Evolutionary conservation across 2,888 invertebrate species (phyloP), one percentile per base, ranked within the genome.

Genomic region (Spilosoma lubricipeda): DNA sequence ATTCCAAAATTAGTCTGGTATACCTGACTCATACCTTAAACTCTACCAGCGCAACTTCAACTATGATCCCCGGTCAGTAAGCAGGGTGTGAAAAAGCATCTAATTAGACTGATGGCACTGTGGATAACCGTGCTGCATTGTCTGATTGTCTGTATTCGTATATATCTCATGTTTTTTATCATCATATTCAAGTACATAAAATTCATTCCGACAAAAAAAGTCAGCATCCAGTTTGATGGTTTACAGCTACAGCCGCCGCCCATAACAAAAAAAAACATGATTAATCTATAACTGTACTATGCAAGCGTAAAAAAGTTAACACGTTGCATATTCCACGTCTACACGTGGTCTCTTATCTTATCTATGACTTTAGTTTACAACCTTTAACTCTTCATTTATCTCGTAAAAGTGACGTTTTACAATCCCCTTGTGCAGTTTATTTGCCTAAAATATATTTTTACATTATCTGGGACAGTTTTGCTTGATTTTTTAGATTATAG

Each of bases 291-390:
- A 70, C 59, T 42, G 59, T 59, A 65, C n/a, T 36, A 59, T 48
- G 42, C 72, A 72, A 67, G 45, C 30, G n/a, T 45, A 45, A 81
- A 87, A 90, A 89, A 84, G 77, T 70, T 83, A 85, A 90, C 89
- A 89, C 76, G 77, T 89, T 88, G 88, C 92, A 91, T 90, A 86
- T 85, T 84, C 77, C 74, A 66, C 59, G 73, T 81, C 79, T 85
- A 84, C 90, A 89, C 88, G 88, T 89, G 87, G 81, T 74, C 13
- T 13, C 80, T n/a, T 91, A 92, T 91, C 93, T 93, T 91, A 93
- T 93, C 93, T 73, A 80, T 42, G 66, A 78, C 78, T 87, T 81
- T 86, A 82, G 88, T 89, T 88, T 85, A 90, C 90, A 86, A 85
- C 86, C 85, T 86, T 86, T 86, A 84, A 76, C 80, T 86, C 81